Percentiles rank a stretch among this genome's conserved stretches.
These are phyloP conservation scores for Athripsodes cinereus DNA, from an alignment of 2,888 invertebrate species.

Conservation along the genomic window DNA sequence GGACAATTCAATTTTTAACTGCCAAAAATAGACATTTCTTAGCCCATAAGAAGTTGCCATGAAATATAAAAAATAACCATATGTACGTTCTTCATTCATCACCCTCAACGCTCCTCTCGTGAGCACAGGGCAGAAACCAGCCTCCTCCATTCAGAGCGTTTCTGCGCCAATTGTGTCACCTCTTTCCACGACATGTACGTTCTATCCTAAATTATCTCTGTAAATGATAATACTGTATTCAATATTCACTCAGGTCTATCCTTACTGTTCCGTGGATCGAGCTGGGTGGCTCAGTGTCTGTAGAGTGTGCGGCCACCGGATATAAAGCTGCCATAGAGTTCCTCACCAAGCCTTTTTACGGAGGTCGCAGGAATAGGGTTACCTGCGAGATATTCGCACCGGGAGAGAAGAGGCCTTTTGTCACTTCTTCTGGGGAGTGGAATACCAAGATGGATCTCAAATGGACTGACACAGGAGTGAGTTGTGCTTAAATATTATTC, in stretches of 20 bases:
- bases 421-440: constrained; percentile 93
- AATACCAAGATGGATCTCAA: constrained; percentile 92
- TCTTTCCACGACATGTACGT: too few relatives aligned
- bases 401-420: constrained; percentile 83
- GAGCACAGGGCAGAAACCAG: too few relatives aligned
- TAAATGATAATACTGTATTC: too few relatives aligned
- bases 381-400: constrained; percentile 74
- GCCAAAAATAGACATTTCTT: too few relatives aligned
- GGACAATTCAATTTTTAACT: too few relatives aligned
- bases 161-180: too few relatives aligned
- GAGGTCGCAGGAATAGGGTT: constrained; percentile 88
- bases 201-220: too few relatives aligned
- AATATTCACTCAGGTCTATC: constrained; percentile 88
- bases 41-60: too few relatives aligned
- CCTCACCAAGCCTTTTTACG: constrained; percentile 96
- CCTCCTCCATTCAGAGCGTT: too few relatives aligned
- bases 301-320: constrained; percentile 90
- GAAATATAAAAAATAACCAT: too few relatives aligned
- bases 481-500: constrained; percentile 16
- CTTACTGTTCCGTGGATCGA: constrained; percentile 99
- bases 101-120: too few relatives aligned
- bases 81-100: too few relatives aligned
- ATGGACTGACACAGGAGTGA: constrained; percentile 66
- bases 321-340: constrained; percentile 92
- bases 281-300: constrained; percentile 85